Evolutionary conservation across 2,113 vertebrate species (phyloP), one percentile per base, ranked within the genome.

Genomic region (Tamias sibiricus): DNA sequence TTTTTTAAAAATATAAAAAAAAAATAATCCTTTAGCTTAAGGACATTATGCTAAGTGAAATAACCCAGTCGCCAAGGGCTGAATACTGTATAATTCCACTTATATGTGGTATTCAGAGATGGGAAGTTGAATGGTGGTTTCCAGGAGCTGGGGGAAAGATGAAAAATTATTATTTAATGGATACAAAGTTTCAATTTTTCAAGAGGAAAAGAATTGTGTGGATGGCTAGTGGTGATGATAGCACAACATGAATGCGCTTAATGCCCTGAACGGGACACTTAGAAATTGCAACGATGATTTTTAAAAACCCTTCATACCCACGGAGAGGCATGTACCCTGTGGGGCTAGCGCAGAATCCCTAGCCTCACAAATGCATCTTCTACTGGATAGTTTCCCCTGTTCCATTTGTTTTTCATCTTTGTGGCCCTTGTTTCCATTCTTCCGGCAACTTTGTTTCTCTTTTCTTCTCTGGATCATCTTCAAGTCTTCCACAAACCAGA

Each of bases 361-460:
- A 35, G 19, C 26, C 20, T 35, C 11, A 59, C 28, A 13, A 30
- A 17, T 32, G 13, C 69, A 8, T 54, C 24, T 37, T 83, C 68
- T 40, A 26, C 2, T 17, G 37, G n/a, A 37, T 35, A 57, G 40
- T 91, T 90, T 69, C 49, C 35, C 47, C 54, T 14, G 2, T 42
- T 86, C 32, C 74, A 80, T 89, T 97, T 95, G 97, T 75, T 96
- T 93, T 84, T 89, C 93, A 91, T 95, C 74, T 90, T 88, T 95
- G 86, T 81, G 69, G 68, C 59, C 49, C 75, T 54, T 95, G 86
- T 90, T 95, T 86, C 69, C 79, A 19, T 94, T 92, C 91, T 95
- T 86, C 40, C 69, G 80, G 91, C 82, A 92, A 93, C 83, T 79
- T 17, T 86, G 87, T 88, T 96, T 49, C 69, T 89, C 88, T 96